Evolutionary conservation across 2,113 vertebrate species (phyloP), one percentile per base, ranked within the genome.

Genomic region (Dunckerocampus dactyliophorus): DNA sequence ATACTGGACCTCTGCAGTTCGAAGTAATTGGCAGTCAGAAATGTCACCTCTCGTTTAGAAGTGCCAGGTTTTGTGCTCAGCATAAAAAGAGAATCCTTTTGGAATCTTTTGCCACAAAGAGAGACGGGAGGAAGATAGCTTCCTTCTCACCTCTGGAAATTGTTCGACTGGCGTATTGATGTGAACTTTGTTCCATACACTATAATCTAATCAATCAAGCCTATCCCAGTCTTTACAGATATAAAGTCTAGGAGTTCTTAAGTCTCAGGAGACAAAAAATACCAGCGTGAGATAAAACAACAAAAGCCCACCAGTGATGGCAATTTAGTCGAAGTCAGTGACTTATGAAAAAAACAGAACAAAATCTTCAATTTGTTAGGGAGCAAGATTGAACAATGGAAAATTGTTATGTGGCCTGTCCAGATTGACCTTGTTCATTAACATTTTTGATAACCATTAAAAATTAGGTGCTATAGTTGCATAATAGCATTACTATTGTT

Each of bases 1-100:
- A 28, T 54, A 66, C 71, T 68, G 52, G 69, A 77, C 74, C 73
- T 67, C 64, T 34, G 31, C 65, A 42, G 58, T 66, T 64, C 68
- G 20, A 63, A 62, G 73, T 76, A 86, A 83, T 80, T 82, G 77
- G 63, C 71, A 73, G 61, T 64, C 10, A 1, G 59, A 80, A 71
- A 76, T 73, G 65, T 74, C 59, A 67, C 54, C 61, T 65, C 69
- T 75, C 50, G 61, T 71, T 63, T 62, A 53, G 24, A 56, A 59
- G 55, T 28, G 57, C 46, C 69, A 62, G 48, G 37, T 54, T 64
- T 15, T 73, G 62, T 55, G 59, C 61, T 65, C 57, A 48, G 68
- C 65, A 71, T 76, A 68, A 76, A 74, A 71, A 71, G 65, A 69
- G 76, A 65, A 67, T 48, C 46, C 4, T 34, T n/a, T 34, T 34